These are phyloP conservation scores for Enteromius radiatus DNA, from an alignment of 2,797 vertebrate genomes.

Conservation along the genomic window DNA sequence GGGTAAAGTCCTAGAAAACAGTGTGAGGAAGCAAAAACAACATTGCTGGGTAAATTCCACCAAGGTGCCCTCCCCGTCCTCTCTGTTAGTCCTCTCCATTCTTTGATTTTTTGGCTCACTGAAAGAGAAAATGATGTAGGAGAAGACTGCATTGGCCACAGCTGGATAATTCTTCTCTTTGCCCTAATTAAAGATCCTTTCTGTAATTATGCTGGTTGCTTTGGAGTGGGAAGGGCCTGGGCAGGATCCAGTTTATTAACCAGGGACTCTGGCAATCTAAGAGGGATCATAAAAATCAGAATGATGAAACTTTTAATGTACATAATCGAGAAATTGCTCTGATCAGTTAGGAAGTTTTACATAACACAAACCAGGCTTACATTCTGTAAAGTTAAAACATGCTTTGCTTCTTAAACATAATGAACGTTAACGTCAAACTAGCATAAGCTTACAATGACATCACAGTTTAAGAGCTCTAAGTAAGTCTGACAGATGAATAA, in stretches of 20 bases:
- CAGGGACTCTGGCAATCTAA: conserved; percentile 59
- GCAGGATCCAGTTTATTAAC: conserved; percentile 64
- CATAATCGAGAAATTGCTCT: conserved; percentile 53
- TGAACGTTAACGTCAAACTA: background rate
- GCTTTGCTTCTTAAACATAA: conserved; percentile 4
- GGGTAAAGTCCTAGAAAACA: conserved; percentile 24
- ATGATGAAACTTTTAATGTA: conserved; percentile 51
- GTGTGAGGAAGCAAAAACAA: conserved; percentile 32
- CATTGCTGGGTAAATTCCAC: conserved; percentile 36
- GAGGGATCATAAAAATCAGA: conserved; percentile 59
- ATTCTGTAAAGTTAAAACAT: conserved; percentile 16
- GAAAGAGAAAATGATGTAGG: conserved; percentile 60
- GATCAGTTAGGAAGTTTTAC: conserved; percentile 37
- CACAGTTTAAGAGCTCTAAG: conserved; percentile 44
- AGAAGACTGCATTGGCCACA: conserved; percentile 56
- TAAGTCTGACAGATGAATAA: conserved; percentile 47
- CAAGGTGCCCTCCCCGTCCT: conserved; percentile 49
- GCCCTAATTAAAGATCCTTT: conserved; percentile 68
- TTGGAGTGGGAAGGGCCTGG: conserved; percentile 60
- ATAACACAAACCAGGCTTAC: background rate
- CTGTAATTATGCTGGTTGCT: conserved; percentile 66
- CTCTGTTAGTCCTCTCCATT: conserved; percentile 29
- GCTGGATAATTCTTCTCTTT: conserved; percentile 66
- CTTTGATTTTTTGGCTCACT: conserved; percentile 60
- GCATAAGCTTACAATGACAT: conserved; percentile 8